phyloP scores from a whole-genome alignment of 2,888 invertebrate species.

The Drosophila macrothrix region DNA sequence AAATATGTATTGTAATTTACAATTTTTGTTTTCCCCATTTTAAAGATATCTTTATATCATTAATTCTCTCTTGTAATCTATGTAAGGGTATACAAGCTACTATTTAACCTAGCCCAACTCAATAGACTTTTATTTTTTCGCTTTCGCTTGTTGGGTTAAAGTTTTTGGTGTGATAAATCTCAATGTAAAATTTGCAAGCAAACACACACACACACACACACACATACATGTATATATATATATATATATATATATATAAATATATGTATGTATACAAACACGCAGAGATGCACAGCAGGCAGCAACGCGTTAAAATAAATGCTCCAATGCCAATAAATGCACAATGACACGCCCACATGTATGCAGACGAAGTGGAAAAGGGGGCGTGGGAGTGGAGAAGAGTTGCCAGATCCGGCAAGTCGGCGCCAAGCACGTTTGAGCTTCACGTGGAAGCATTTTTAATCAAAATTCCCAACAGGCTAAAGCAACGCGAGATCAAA shows the following conservation, averaged over 20 bases:
- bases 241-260: not conserved
- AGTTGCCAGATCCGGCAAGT: slow-evolving; percentile 43
- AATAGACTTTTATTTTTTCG: slow-evolving; percentile 15
- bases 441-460: slow-evolving; percentile 84
- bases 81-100: slow-evolving; percentile 28
- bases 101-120: not conserved
- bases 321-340: slow-evolving; percentile 75
- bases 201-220: slow-evolving; percentile 21
- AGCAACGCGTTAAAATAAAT: slow-evolving; percentile 68
- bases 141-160: slow-evolving; percentile 46
- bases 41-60: not conserved
- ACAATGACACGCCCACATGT: slow-evolving; percentile 58
- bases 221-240: not conserved
- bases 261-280: not conserved
- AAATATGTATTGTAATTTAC: not conserved
- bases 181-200: slow-evolving; percentile 74
- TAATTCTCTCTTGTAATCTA: not conserved
- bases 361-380: slow-evolving; percentile 29
- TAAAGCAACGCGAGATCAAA: slow-evolving; percentile 76
- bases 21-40: too few species aligned
- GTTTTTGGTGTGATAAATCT: slow-evolving; percentile 78
- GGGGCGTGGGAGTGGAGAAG: not conserved
- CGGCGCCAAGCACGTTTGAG: slow-evolving; percentile 74
- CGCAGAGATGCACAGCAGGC: slow-evolving; percentile 24
- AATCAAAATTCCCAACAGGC: slow-evolving; percentile 85